These are phyloP conservation scores for Rotaria socialis DNA, from an alignment of 2,888 invertebrate species.

Conservation along the genomic window DNA sequence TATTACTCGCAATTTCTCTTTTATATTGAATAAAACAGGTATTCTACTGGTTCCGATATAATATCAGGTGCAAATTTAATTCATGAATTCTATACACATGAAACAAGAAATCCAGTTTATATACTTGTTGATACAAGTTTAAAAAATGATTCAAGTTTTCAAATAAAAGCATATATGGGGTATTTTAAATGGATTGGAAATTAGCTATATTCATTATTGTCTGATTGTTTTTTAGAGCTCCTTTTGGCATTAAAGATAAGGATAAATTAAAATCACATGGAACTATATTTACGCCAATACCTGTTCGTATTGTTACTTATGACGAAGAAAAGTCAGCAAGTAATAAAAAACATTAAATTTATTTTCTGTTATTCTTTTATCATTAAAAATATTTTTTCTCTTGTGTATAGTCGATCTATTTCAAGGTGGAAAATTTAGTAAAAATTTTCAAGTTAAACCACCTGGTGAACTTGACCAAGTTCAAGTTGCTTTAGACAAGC, in stretches of 20 bases:
- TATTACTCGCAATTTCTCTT: not conserved
- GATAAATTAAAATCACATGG: slow-evolving; percentile 72
- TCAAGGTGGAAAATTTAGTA: slow-evolving; percentile 73
- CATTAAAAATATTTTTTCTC: not conserved
- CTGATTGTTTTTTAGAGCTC: slow-evolving; percentile 65
- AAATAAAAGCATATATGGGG: slow-evolving; percentile 83
- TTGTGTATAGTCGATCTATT: slow-evolving; percentile 67
- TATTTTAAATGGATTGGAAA: slow-evolving; percentile 50
- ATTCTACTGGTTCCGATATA: slow-evolving; percentile 92
- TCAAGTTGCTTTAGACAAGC: slow-evolving; percentile 58
- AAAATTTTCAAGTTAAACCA: slow-evolving; percentile 69
- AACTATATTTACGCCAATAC: slow-evolving; percentile 78
- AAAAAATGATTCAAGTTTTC: slow-evolving; percentile 77
- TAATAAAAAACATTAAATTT: slow-evolving; percentile 48
- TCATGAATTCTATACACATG: slow-evolving; percentile 90
- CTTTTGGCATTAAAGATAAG: slow-evolving; percentile 79
- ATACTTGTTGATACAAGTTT: slow-evolving; percentile 89
- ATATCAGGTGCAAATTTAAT: slow-evolving; percentile 93
- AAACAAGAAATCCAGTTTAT: slow-evolving; percentile 87
- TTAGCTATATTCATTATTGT: not conserved
- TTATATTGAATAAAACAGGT: slow-evolving; percentile 53
- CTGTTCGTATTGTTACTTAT: slow-evolving; percentile 81
- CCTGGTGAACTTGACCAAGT: slow-evolving; percentile 71
- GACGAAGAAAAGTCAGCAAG: slow-evolving; percentile 75
- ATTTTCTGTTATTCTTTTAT: not conserved